Conservation (phyloP, 2,797 vertebrate genomes). For the Muscicapa comitata region DNA sequence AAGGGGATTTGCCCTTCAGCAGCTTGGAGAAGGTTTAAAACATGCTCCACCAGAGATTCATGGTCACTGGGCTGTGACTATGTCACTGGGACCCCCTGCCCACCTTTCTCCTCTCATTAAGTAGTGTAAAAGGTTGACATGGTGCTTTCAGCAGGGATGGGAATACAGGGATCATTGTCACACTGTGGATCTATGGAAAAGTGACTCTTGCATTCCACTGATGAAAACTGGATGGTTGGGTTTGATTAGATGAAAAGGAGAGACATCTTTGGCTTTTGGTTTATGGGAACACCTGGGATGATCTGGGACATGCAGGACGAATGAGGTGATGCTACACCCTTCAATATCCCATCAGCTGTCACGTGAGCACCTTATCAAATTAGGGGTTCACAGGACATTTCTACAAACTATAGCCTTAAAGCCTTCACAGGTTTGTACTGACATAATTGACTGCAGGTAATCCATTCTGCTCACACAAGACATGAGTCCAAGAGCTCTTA, state of each 20-base stretch:
- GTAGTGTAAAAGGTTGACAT: not conserved
- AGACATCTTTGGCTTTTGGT: not conserved
- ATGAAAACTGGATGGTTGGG: not conserved
- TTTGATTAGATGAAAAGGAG: not conserved
- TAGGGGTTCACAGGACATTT: not conserved
- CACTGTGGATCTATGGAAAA: not conserved
- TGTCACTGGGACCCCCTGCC: not conserved
- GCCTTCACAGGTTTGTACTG: not conserved
- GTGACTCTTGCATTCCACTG: not conserved
- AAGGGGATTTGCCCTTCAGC: not conserved
- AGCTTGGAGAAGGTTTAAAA: not conserved
- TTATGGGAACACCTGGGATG: not conserved
- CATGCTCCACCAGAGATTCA: not conserved
- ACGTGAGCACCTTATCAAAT: not conserved
- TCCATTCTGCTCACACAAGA: not conserved
- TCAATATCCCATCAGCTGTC: not conserved
- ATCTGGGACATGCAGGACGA: not conserved
- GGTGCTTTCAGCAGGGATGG: not conserved
- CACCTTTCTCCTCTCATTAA: not conserved
- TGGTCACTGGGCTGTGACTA: not conserved
- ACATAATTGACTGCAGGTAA: not conserved
- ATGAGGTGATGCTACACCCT: not conserved
- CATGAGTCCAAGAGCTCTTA: not conserved
- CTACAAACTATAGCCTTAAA: not conserved
- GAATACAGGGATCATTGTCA: not conserved